Conservation (phyloP, 35 echinoderm and acorn worm genomes). For the Strongylocentrotus purpuratus region DNA sequence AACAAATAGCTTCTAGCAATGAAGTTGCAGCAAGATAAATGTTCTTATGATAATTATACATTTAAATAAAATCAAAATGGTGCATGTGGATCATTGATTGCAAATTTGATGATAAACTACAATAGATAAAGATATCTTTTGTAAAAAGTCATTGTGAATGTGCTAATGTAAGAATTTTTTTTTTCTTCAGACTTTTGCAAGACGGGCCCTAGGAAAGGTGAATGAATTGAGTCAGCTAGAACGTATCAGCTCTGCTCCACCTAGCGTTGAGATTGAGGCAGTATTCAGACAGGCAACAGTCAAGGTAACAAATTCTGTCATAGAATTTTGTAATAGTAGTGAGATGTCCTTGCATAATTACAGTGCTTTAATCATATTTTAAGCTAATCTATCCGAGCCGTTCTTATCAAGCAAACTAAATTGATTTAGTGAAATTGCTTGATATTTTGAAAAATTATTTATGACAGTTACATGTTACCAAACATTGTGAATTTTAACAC, state of each 20-base stretch:
- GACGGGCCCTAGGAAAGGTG: conserved; percentile 85
- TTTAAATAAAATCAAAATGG: no score
- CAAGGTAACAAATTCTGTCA: conserved; percentile 65
- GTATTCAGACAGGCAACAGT: conserved; percentile 92
- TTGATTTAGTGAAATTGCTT: background rate
- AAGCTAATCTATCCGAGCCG: no score
- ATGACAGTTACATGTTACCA: background rate
- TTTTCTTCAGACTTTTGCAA: conserved; percentile 83
- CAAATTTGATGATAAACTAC: background rate
- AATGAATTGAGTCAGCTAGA: conserved; percentile 98
- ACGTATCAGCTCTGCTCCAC: conserved; percentile 83
- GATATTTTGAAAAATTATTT: background rate
- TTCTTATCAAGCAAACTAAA: no score
- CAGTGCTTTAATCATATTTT: no score
- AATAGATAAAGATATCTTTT: background rate
- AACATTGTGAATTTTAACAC: background rate
- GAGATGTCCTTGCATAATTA: background rate
- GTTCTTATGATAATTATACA: no score
- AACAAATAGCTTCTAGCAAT: no score
- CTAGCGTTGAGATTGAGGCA: conserved; percentile 72
- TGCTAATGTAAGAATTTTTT: background rate
- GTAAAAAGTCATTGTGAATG: no score
- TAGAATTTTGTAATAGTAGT: background rate
- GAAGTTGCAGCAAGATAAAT: no score
- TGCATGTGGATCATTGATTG: no score